These are phyloP conservation scores for Sternarchorhynchus goeldii DNA, from an alignment of 2,797 vertebrate genomes.

Conservation along the genomic window DNA sequence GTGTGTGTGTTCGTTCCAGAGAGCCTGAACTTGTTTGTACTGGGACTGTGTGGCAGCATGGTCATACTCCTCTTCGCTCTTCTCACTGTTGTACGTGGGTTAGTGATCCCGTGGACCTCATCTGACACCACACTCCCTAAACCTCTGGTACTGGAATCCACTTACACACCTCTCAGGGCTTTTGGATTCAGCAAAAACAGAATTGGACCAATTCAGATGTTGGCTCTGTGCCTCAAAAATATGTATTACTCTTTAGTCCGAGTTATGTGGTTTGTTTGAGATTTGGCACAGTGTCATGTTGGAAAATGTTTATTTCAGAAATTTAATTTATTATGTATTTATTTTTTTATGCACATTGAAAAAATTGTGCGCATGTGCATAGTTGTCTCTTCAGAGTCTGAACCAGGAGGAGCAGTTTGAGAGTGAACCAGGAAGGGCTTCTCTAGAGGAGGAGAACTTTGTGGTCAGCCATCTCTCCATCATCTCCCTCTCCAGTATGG, in stretches of 20 bases:
- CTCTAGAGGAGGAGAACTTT: conserved; percentile 22
- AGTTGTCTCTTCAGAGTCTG: conserved; percentile 57
- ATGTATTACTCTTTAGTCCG: no score
- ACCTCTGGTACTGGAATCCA: conserved; percentile 54
- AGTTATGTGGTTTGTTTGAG: no score
- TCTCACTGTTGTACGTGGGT: conserved; percentile 44
- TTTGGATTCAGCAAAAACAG: no score
- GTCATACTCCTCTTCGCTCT: conserved; percentile 48
- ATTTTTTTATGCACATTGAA: no score
- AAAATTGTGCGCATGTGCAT: background rate
- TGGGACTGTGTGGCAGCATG: conserved; percentile 55
- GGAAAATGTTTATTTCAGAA: no score
- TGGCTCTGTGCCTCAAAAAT: no score
- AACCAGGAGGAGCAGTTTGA: conserved; percentile 22
- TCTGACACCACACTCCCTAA: conserved; percentile 58
- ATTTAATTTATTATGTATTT: no score
- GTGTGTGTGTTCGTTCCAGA: conserved; percentile 45
- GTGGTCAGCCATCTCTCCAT: conserved; percentile 48
- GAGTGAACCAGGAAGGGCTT: background rate
- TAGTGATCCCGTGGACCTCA: conserved; percentile 29
- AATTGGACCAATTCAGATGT: no score
- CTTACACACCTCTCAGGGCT: background rate
- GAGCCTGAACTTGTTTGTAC: conserved; percentile 38
- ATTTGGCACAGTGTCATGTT: no score
- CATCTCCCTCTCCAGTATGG: conserved; percentile 30